Conservation (phyloP, 2,888 invertebrate species). For the Paralinhomoeus sp. region DNA sequence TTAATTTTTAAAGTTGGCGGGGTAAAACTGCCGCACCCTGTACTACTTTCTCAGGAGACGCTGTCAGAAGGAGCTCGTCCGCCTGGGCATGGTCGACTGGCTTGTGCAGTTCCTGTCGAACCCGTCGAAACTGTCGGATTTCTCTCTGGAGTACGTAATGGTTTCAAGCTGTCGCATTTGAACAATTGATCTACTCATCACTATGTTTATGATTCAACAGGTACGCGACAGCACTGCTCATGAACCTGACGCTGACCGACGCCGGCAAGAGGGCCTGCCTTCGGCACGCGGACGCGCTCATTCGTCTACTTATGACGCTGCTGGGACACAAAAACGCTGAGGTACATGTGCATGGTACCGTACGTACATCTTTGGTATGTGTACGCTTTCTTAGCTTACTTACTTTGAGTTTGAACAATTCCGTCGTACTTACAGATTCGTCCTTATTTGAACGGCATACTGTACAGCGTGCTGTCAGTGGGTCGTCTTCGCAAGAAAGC, state of each 20-base stretch:
- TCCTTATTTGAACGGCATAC: slow-evolving; percentile 35
- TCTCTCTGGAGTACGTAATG: slow-evolving; percentile 38
- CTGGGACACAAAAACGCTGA: slow-evolving; percentile 2
- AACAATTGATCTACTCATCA: no score
- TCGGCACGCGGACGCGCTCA: not conserved
- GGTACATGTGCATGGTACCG: not conserved
- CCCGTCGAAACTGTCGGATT: slow-evolving; percentile 31
- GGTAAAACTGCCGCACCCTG: no score
- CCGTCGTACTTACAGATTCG: slow-evolving; percentile 27
- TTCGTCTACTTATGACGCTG: slow-evolving; percentile 1
- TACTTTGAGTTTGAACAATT: not conserved
- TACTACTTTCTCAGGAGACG: slow-evolving; percentile 29
- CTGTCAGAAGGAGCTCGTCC: slow-evolving; percentile 40
- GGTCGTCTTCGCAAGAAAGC: slow-evolving; percentile 32
- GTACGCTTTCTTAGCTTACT: not conserved
- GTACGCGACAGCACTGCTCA: slow-evolving; percentile 43
- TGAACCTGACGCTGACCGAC: slow-evolving; percentile 42
- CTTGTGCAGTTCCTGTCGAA: slow-evolving; percentile 35
- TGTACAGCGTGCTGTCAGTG: slow-evolving; percentile 34
- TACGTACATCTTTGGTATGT: not conserved
- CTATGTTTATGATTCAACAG: no score
- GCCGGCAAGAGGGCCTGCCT: slow-evolving; percentile 25
- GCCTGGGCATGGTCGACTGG: slow-evolving; percentile 40
- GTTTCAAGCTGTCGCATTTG: no score
- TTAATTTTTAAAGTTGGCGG: no score